These are phyloP conservation scores for Hypomesus transpacificus DNA, from an alignment of 2,113 vertebrate genomes.

Conservation along the genomic window DNA sequence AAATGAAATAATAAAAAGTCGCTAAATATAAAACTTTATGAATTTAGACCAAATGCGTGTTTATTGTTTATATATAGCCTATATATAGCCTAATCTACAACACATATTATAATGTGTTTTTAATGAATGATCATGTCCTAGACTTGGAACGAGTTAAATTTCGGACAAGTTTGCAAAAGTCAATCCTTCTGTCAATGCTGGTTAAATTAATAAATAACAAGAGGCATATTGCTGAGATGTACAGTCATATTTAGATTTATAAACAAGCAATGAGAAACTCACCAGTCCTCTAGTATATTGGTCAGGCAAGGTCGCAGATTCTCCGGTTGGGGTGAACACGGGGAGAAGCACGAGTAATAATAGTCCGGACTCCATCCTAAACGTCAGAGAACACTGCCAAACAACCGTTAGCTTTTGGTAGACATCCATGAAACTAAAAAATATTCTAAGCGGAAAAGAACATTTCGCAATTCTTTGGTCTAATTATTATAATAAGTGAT, in stretches of 20 bases:
- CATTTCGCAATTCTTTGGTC: constrained; percentile 11
- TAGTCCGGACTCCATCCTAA: constrained; percentile 43
- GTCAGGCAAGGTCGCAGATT: constrained; percentile 35
- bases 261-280: constrained; percentile 38
- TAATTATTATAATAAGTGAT: neutral
- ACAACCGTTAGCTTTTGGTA: neutral
- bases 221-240: neutral
- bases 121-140: too few species aligned
- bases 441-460: neutral
- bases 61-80: too few species aligned
- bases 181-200: too few species aligned
- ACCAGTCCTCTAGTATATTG: constrained; percentile 69
- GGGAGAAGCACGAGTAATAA: constrained; percentile 38
- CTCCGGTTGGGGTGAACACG: constrained; percentile 26
- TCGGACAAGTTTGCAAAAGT: too few species aligned
- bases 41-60: too few species aligned
- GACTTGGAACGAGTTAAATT: too few species aligned
- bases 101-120: too few species aligned
- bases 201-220: too few species aligned
- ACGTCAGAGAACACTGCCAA: constrained; percentile 18
- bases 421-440: neutral
- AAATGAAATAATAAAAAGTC: too few species aligned
- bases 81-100: too few species aligned
- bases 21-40: too few species aligned
- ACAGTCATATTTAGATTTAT: neutral